Base-by-base conservation (phyloP, 2,113 vertebrate species). In the Meriones unguiculatus region DNA sequence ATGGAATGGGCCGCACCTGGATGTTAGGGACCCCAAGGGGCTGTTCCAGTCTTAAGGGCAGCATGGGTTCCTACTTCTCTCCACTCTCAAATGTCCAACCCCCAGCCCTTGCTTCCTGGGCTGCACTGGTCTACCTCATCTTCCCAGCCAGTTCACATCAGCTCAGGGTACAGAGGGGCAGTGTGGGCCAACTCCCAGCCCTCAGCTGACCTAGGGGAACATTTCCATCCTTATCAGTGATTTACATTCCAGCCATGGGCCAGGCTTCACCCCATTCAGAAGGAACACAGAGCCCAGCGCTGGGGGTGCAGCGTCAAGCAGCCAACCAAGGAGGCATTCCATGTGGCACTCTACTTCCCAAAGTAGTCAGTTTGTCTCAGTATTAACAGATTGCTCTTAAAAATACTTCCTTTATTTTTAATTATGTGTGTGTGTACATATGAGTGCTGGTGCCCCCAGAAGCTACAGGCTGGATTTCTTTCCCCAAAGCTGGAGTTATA, bases 171-270 rank as follows among this genome's bases (percentile, higher is more conserved):
- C 30, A 9, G 0, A 20, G 46, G 17, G 52, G 9, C 15, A n/a
- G 50, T 38, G 52, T 25, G 54, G 35, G 77, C 4, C 86, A 89
- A 72, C n/a, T 57, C 72, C 89, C 15, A 64, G 89, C n/a, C 87
- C 93, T 50, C 65, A 11, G 4, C 35, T 46, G 52, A 90, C 89
- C 75, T 32, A 24, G 72, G 18, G 52, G 52, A 25, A 25, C 18
- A 87, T 97, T 98, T 97, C 95, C 95, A 95, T 96, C 70, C 28
- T 84, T 88, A 76, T 90, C 95, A 87, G 87, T 93, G 89, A 97
- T 98, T 98, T 97, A 82, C 88, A 57, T 57, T 64, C 15, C 3
- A 80, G 81, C 75, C 57, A 8, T 2, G 15, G 22, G 38, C 59
- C 35, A 22, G 73, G 75, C 70, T 77, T 69, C 69, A 54, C 52